Base-by-base conservation (phyloP, 2,888 invertebrate species). In the Orthosia gothica region DNA sequence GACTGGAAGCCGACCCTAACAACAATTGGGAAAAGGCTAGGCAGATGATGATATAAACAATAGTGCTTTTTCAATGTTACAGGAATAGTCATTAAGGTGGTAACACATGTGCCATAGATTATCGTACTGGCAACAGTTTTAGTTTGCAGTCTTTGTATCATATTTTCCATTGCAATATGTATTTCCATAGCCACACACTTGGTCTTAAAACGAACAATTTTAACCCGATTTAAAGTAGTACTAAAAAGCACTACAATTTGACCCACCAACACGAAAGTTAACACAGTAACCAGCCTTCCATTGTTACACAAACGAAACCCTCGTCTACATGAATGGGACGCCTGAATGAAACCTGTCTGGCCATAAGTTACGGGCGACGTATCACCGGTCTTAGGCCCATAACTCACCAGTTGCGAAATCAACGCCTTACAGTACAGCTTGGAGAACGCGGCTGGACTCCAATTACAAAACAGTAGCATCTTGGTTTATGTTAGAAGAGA, bases 341-440 rank as follows among this genome's bases (percentile, higher is more conserved):
- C 79, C 83, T 93, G 93, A 94, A 94, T 93, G 92, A 89, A 92
- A 93, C 92, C 90, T 91, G 93, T 89, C 85, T 75, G 74, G 82
- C 89, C 81, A 91, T 94, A 93, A 93, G 84, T 94, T 90, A 93
- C 87, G 50, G 79, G 85, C 81, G 93, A 92, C 92, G 87, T 93
- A 94, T 94, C 94, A 92, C 89, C 87, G 89, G 88, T 62, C 91
- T 93, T 91, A 92, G 87, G 83, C 90, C 89, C 86, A 92, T 94
- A 93, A 93, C 89, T 93, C 91, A 93, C 81, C 62, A 85, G 87
- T 94, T 94, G 92, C 89, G 90, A 93, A 94, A 95, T 91, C 90
- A 81, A 79, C 84, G 71, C 78, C 73, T 70, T 66, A 61, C 45
- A 65, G 74, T 76, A 58, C 47, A 66, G 59, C 77, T 85, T 15